phyloP scores from a whole-genome alignment of 1,140 invertebrate species.

The Bombyx mandarina region DNA sequence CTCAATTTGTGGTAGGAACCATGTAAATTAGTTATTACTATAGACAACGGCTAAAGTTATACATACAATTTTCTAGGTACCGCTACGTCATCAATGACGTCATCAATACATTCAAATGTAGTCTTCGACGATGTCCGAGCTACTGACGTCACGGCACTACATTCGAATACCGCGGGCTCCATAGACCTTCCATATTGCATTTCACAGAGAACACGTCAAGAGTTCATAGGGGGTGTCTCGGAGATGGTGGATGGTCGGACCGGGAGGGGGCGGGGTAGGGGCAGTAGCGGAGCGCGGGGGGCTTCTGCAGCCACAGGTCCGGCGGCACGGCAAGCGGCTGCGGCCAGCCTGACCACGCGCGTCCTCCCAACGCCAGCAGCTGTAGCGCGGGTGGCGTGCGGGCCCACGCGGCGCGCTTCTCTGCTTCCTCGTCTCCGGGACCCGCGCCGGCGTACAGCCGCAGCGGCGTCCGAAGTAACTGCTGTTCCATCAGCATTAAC shows the following conservation, averaged over 20 bases:
- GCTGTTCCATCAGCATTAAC: constrained; percentile 69
- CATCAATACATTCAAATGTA: too few species aligned
- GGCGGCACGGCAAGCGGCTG: constrained; percentile 50
- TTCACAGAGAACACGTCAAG: too few species aligned
- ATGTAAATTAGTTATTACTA: constrained; percentile 37
- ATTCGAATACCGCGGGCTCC: too few species aligned
- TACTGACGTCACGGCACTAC: too few species aligned
- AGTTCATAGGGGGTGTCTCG: constrained; percentile 49
- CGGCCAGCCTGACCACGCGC: constrained; percentile 54
- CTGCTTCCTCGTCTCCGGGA: constrained; percentile 49
- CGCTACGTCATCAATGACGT: too few species aligned
- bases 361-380: constrained; percentile 53
- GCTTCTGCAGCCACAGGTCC: constrained; percentile 62
- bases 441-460: constrained; percentile 47
- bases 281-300: constrained; percentile 54
- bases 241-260: constrained; percentile 39
- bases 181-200: too few species aligned
- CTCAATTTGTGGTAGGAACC: constrained; percentile 55
- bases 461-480: constrained; percentile 60
- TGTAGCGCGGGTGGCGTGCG: constrained; percentile 53
- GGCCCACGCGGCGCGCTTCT: constrained; percentile 63
- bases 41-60: constrained; percentile 27
- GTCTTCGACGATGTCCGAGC: too few species aligned
- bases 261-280: constrained; percentile 50
- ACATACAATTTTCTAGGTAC: constrained; percentile 21